Evolutionary conservation across 2,888 invertebrate species (phyloP), one percentile per base, ranked within the genome.

Genomic region (Gerosis bhagava): DNA sequence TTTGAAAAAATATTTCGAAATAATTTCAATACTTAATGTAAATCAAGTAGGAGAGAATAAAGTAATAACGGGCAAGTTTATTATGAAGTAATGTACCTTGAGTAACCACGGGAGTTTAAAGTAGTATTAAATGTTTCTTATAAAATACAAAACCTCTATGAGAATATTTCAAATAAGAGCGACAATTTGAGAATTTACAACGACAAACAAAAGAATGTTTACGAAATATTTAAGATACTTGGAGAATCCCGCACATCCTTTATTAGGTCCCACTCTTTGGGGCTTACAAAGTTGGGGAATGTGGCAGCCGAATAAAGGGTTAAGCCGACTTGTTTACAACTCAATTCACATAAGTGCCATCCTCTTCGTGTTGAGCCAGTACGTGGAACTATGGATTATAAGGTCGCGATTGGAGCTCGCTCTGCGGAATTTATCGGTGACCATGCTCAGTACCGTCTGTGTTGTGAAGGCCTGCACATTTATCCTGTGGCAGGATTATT

Each of bases 401-500:
- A 69, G 73, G 49, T 57, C 62, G 0, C 60, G 83, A 17, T 36
- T 79, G 1, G 70, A 77, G 31, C 31, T 68, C 52, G 83, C 83
- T 2, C 43, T 83, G 24, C 60, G 74, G 12, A 86, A 86, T 45
- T 58, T 86, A 0, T 83, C 86, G 0, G 61, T 77, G 0, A 72
- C 78, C 0, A 80, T 84, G 78, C 60, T 83, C 0, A 83, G 81
- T 42, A 67, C 76, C 0, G 66, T 83, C 1, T 83, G 83, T 31
- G 70, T 78, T 0, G 57, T 76, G 0, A 86, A 86, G 61, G 69
- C 76, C 2, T 61, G 65, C 1, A 73, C 80, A 1, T 82, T 81
- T 45, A 62, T 86, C 2, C 42, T 52, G 8, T 78, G 79, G 77
- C 76, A 83, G 31, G 58, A 68, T 2, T 28, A 64, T 24, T 86